phyloP scores from a whole-genome alignment of 2,113 vertebrate genomes.

The Cebus imitator region DNA sequence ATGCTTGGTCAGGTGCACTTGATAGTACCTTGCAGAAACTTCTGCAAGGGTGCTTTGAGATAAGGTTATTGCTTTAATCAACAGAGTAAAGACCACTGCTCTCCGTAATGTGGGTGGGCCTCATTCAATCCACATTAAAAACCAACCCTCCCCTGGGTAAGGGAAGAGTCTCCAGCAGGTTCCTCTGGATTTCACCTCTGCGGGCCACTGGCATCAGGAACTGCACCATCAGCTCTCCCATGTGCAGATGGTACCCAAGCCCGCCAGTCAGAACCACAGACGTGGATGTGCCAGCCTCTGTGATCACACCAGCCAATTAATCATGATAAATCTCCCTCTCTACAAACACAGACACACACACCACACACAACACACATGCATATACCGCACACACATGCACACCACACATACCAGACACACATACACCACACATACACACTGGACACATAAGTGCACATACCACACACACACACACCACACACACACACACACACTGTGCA shows the following conservation, averaged over 20 bases:
- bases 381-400: too few relatives aligned
- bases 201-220: accelerated
- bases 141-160: too few relatives aligned
- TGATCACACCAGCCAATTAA: not conserved
- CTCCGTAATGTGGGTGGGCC: not conserved
- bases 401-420: too few relatives aligned
- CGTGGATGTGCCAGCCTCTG: not conserved
- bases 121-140: not conserved
- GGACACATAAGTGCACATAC: too few relatives aligned
- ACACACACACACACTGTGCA: too few relatives aligned
- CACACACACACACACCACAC: too few relatives aligned
- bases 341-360: not conserved
- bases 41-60: not conserved
- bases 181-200: not conserved
- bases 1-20: not conserved
- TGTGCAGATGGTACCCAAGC: not conserved
- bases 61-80: not conserved
- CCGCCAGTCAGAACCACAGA: not conserved
- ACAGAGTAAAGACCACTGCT: not conserved
- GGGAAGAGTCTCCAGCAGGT: not conserved
- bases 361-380: too few relatives aligned
- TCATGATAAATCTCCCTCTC: not conserved
- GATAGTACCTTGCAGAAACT: not conserved
- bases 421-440: too few relatives aligned
- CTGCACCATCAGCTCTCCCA: accelerated